Conservation (phyloP, 1,140 invertebrate genomes). For the Drosophila subpulchrella region DNA sequence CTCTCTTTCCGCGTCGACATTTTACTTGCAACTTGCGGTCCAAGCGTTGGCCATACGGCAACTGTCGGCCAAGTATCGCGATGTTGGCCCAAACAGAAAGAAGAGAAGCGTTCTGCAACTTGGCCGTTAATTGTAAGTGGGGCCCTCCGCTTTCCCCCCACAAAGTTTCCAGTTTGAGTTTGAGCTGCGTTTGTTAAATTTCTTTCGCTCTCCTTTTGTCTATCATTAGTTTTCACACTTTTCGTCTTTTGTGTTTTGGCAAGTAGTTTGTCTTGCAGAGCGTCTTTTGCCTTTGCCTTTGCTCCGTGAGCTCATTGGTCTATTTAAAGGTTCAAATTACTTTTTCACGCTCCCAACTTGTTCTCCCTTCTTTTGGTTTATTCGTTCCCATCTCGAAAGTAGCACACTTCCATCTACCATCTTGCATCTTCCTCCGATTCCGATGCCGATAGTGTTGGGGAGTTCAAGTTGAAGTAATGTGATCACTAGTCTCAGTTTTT, state of each 20-base stretch:
- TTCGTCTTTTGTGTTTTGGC: constrained; percentile 55
- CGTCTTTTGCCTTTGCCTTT: constrained; percentile 8
- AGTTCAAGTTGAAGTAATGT: constrained; percentile 43
- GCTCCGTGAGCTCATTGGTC: constrained; percentile 55
- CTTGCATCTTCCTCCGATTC: too few relatives aligned
- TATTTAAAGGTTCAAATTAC: constrained; percentile 79
- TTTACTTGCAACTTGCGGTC: constrained; percentile 50
- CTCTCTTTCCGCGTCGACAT: constrained; percentile 50
- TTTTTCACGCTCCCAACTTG: constrained; percentile 67
- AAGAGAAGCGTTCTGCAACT: constrained; percentile 38
- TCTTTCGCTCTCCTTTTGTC: constrained; percentile 47
- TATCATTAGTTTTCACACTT: constrained; percentile 77
- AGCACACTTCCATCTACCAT: constrained; percentile 31
- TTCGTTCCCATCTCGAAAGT: constrained; percentile 26
- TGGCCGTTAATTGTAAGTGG: constrained; percentile 68
- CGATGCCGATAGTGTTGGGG: constrained; percentile 2
- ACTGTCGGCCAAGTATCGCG: constrained; percentile 54
- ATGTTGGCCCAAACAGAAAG: constrained; percentile 32
- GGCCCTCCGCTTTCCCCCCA: constrained; percentile 5
- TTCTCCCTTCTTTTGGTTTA: constrained; percentile 13
- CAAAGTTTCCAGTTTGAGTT: constrained; percentile 64
- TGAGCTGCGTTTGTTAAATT: constrained; percentile 46
- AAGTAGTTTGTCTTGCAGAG: constrained; percentile 58
- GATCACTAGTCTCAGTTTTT: constrained; percentile 46
- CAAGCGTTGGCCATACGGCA: constrained; percentile 58